These are phyloP conservation scores for Allophyes oxyacanthae DNA, from an alignment of 2,888 invertebrate genomes.

Conservation along the genomic window DNA sequence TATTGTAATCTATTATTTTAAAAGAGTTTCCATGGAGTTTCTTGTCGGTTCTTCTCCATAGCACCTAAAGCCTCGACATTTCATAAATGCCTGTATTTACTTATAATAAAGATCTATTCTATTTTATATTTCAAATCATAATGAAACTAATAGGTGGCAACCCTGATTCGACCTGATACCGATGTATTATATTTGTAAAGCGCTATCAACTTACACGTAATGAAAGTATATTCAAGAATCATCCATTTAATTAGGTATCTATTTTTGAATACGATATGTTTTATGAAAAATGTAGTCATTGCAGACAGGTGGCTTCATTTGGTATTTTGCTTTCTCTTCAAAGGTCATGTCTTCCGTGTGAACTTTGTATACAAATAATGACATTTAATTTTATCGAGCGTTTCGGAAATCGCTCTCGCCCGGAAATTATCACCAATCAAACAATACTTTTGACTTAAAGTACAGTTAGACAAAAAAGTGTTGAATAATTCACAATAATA, in stretches of 20 bases:
- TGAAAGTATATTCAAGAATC: slow-evolving; percentile 65
- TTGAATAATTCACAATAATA: slow-evolving; percentile 37
- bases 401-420: slow-evolving; percentile 27
- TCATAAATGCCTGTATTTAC: too few relatives aligned
- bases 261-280: slow-evolving; percentile 55
- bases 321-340: slow-evolving; percentile 33
- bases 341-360: slow-evolving; percentile 43
- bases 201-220: slow-evolving; percentile 49
- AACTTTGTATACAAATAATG: slow-evolving; percentile 13
- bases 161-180: slow-evolving; percentile 59
- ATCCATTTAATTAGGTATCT: slow-evolving; percentile 56
- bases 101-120: too few relatives aligned
- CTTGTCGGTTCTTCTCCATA: too few relatives aligned
- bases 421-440: slow-evolving; percentile 42
- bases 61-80: too few relatives aligned
- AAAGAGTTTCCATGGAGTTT: too few relatives aligned
- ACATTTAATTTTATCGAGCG: not conserved
- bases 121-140: too few relatives aligned
- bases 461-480: slow-evolving; percentile 46
- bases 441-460: slow-evolving; percentile 26
- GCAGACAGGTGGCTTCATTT: slow-evolving; percentile 35
- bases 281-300: slow-evolving; percentile 39
- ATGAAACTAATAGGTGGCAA: slow-evolving; percentile 11
- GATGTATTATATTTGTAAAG: slow-evolving; percentile 68
- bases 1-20: too few relatives aligned